Percentiles rank a stretch among this genome's conserved stretches.
Conservation (phyloP, 1,140 invertebrate genomes). For the Diorhabda carinulata region DNA sequence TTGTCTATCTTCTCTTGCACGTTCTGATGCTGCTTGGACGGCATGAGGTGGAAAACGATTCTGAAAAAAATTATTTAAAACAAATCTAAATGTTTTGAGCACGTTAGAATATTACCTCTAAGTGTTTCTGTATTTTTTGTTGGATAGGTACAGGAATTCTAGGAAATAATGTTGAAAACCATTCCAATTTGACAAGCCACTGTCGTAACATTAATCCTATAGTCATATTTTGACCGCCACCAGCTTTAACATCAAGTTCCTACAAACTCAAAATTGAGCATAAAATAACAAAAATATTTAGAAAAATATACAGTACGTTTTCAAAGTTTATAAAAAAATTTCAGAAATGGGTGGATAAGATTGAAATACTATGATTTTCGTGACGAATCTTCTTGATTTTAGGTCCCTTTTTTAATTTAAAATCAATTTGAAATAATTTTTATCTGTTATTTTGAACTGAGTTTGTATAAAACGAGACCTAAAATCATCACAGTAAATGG, state of each 20-base stretch:
- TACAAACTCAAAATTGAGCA: conserved; percentile 40
- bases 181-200: conserved; percentile 93
- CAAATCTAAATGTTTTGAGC: not conserved
- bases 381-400: no score
- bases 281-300: not conserved
- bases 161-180: conserved; percentile 97
- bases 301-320: no score
- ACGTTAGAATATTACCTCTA: conserved; percentile 50
- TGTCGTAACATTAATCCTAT: conserved; percentile 92
- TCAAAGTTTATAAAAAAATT: no score
- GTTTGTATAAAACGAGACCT: no score
- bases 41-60: conserved; percentile 39
- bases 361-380: no score
- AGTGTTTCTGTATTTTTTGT: conserved; percentile 76
- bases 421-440: no score
- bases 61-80: conserved; percentile 26
- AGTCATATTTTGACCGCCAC: conserved; percentile 89
- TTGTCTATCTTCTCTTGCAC: conserved; percentile 37
- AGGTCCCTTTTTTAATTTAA: no score
- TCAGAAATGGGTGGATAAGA: no score
- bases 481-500: no score
- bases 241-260: conserved; percentile 95
- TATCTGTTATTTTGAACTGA: no score
- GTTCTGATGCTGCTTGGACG: conserved; percentile 44
- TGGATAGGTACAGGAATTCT: conserved; percentile 99